Evolutionary conservation across 2,797 vertebrate genomes (phyloP).

Genomic region (Philypnodon macrostomus): DNA sequence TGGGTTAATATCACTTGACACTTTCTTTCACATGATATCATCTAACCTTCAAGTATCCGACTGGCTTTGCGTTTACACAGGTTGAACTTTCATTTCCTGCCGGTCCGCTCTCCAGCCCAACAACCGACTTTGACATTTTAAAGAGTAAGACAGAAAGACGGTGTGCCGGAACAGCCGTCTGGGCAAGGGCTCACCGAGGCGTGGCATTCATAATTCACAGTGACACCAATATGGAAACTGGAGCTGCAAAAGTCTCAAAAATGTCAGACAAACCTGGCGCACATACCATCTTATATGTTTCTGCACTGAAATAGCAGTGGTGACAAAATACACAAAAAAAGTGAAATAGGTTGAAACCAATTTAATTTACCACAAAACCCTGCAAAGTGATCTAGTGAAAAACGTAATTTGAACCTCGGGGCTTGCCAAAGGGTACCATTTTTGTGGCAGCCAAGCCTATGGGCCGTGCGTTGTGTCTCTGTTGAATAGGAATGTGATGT

Average conservation of each 20-base stretch:
- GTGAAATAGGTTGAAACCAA: slow-evolving; percentile 59
- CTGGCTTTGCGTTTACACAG: slow-evolving; percentile 67
- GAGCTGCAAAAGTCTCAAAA: slow-evolving; percentile 53
- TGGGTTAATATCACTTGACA: slow-evolving; percentile 66
- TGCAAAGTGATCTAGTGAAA: slow-evolving; percentile 55
- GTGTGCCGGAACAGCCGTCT: slow-evolving; percentile 54
- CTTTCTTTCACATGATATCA: slow-evolving; percentile 63
- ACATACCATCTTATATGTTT: slow-evolving; percentile 29
- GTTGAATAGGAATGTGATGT: slow-evolving; percentile 41
- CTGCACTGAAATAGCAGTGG: slow-evolving; percentile 18
- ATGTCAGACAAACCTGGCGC: slow-evolving; percentile 59
- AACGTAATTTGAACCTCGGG: slow-evolving; percentile 59
- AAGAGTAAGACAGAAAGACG: slow-evolving; percentile 60
- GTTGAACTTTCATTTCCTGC: slow-evolving; percentile 74
- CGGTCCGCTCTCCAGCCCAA: slow-evolving; percentile 51
- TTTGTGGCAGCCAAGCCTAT: slow-evolving; percentile 49
- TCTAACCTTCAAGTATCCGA: slow-evolving; percentile 61
- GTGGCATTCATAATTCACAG: slow-evolving; percentile 64
- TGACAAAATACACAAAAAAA: slow-evolving; percentile 35
- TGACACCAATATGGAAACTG: slow-evolving; percentile 67
- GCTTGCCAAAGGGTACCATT: slow-evolving; percentile 54
- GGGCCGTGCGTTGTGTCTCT: slow-evolving; percentile 34
- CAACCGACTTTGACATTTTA: slow-evolving; percentile 58
- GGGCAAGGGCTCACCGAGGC: slow-evolving; percentile 53
- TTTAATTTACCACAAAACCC: slow-evolving; percentile 48